Base-by-base conservation (phyloP, 1,140 invertebrate species). In the Apocrypta bakeri region DNA sequence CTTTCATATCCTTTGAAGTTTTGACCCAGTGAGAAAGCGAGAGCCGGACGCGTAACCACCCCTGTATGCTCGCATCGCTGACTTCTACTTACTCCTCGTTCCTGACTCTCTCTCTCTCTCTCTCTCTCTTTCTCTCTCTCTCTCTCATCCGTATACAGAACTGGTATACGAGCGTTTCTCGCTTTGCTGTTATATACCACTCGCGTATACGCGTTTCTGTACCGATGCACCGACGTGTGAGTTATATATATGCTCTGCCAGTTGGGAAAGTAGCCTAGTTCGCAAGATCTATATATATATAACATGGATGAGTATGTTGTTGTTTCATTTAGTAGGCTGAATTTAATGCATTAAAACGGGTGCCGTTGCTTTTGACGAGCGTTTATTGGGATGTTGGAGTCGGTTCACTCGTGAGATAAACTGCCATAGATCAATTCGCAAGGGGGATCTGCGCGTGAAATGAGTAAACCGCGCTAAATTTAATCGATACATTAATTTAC, bases 241-340 rank as follows among this genome's bases (percentile, higher is more conserved):
- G 72, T 74, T 74, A 74, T 56, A 56, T n/a, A n/a, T n/a, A n/a
- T n/a, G n/a, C 25, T 73, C 27, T 2, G 33, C 27, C 71, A 2
- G 48, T 4, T 21, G 61, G 72, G n/a, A 74, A 74, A 74, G 42
- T 74, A 42, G 72, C n/a, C 40, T 25, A 74, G 72, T 78, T 78
- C 27, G 66, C 48, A n/a, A 56, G 48, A 21, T 56, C 17, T 56
- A 56, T 9, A 9, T 37, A 4, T 2, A 2, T 37, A 37, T 9
- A 4, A 9, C 33, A 21, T 56, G 21, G 48, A 21, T 48, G 42
- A 11, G 7, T 7, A 17, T 56, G 31, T 66, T 68, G 37, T 56
- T 21, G 77, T 71, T 71, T 71, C n/a, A 27, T 48, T 72, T 66
- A 79, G 68, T 79, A 79, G 68, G 77, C 29, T 7, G 27, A 74